Conservation (phyloP, 2,113 vertebrate species). For the Turdus rufiventris region DNA sequence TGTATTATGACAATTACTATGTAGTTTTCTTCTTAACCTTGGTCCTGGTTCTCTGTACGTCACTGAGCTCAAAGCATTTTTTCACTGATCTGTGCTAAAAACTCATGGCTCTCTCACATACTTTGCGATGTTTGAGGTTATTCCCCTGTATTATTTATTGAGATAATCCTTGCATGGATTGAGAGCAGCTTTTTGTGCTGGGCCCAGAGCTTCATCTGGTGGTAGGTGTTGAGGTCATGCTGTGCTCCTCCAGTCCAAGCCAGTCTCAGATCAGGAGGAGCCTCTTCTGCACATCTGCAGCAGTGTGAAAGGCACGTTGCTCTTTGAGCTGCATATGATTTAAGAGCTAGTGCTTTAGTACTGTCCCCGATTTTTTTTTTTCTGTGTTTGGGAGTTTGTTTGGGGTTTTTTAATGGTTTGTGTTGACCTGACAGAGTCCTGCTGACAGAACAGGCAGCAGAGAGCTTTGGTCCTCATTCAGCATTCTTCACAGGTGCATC, state of each 20-base stretch:
- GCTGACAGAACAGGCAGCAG: neutral
- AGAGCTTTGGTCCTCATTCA: neutral
- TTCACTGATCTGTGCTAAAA: neutral
- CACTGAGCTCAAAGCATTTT: neutral
- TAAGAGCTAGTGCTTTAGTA: neutral
- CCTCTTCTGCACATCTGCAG: neutral
- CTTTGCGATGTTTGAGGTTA: neutral
- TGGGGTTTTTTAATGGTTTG: neutral
- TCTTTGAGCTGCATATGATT: neutral
- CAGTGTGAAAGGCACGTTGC: neutral
- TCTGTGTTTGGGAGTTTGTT: neutral
- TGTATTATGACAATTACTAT: neutral
- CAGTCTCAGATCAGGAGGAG: neutral
- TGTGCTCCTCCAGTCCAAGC: neutral
- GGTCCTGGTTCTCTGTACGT: neutral
- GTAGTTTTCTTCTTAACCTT: neutral
- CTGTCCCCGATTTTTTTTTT: neutral
- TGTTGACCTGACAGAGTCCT: neutral
- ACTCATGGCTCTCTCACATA: rapidly evolving
- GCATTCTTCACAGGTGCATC: neutral
- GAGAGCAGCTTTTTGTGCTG: neutral
- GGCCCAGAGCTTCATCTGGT: neutral
- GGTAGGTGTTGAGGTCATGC: neutral
- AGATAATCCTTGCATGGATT: neutral
- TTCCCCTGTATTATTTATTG: neutral